Percentiles rank a stretch among this genome's conserved stretches.
phyloP scores from a whole-genome alignment of 2,113 vertebrate genomes.

The Saccopteryx leptura region DNA sequence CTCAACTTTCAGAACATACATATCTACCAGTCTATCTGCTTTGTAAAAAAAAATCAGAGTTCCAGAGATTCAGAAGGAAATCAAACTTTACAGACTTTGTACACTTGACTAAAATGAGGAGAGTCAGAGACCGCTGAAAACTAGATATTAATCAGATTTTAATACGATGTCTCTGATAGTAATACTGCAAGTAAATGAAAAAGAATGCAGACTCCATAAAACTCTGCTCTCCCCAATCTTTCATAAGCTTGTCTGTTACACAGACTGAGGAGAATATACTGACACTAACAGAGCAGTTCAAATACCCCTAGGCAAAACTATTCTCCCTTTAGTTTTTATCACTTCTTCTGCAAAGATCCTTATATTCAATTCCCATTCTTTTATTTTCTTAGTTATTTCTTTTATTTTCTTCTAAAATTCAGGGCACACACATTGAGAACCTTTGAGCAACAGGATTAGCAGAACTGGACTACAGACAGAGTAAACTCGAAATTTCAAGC shows the following conservation, averaged over 20 bases:
- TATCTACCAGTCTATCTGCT: background rate
- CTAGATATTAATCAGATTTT: background rate
- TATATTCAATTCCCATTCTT: background rate
- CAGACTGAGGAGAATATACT: background rate
- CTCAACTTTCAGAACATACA: background rate
- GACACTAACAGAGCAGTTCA: background rate
- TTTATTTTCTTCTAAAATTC: constrained; percentile 40
- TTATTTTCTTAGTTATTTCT: background rate
- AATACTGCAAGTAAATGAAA: background rate
- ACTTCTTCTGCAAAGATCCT: background rate
- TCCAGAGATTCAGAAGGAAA: background rate
- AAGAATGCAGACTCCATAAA: constrained; percentile 38
- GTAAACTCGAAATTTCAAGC: background rate
- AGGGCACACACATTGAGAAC: background rate
- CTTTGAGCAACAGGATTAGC: background rate
- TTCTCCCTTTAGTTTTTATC: background rate
- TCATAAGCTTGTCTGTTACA: background rate
- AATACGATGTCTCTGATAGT: constrained; percentile 1
- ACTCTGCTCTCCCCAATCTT: background rate
- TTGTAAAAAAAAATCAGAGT: background rate
- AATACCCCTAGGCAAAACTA: background rate
- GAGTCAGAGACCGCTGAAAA: background rate
- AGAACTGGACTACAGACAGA: background rate
- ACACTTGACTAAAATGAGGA: background rate
- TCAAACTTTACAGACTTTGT: background rate